Conservation (phyloP, 2,113 vertebrate species). For the Muntiacus muntjak region DNA sequence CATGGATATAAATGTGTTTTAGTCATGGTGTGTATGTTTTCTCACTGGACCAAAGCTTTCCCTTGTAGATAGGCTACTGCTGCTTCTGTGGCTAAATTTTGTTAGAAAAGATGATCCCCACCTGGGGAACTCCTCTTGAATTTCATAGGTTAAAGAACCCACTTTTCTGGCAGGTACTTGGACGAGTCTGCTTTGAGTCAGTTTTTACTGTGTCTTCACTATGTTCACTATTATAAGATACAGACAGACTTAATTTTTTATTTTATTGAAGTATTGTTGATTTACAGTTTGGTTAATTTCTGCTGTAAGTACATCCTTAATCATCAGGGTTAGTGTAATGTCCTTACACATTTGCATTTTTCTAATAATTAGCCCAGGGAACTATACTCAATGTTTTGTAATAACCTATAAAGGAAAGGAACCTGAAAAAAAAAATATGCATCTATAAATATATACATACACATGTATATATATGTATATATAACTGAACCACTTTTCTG, state of each 20-base stretch:
- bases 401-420: not conserved
- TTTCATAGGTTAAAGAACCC: not conserved
- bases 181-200: not conserved
- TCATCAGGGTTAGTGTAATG: not conserved
- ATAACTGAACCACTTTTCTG: not conserved
- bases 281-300: not conserved
- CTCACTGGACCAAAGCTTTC: not conserved
- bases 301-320: not conserved
- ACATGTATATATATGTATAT: not conserved
- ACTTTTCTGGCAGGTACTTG: not conserved
- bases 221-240: not conserved
- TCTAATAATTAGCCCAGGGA: not conserved
- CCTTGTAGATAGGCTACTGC: not conserved
- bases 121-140: not conserved
- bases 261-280: not conserved
- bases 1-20: not conserved
- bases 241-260: not conserved
- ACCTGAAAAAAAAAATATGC: not conserved
- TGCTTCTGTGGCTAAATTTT: not conserved
- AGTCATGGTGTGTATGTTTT: not conserved
- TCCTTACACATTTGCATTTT: not conserved
- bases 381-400: not conserved
- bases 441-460: not conserved
- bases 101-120: not conserved
- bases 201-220: not conserved